A percentile compares a stretch with the other conserved stretches of the same genome.
Evolutionary conservation across 1,140 invertebrate genomes (phyloP).

Genomic region (Drosophila nigrodunni): DNA sequence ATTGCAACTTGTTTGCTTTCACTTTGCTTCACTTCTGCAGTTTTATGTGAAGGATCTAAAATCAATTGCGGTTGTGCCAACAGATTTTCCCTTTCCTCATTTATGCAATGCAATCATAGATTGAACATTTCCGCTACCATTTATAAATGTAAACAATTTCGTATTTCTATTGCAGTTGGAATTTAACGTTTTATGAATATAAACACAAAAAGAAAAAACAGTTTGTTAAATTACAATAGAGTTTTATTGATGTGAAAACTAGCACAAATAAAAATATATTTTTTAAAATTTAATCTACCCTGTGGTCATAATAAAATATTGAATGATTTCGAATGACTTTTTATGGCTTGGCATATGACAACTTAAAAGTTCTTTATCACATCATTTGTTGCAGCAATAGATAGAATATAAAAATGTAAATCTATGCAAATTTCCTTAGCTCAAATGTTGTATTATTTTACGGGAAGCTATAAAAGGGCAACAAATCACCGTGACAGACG

Average conservation of each 20-base stretch:
- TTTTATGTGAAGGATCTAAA: constrained; percentile 38
- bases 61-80: constrained; percentile 33
- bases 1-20: constrained; percentile 39
- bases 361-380: constrained; percentile 27
- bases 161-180: not conserved
- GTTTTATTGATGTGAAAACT: not conserved
- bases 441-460: constrained; percentile 19
- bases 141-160: constrained; percentile 15
- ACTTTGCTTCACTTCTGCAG: constrained; percentile 30
- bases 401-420: constrained; percentile 10
- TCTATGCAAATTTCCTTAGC: constrained; percentile 26
- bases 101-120: not conserved
- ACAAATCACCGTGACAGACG: constrained; percentile 15
- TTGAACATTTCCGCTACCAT: constrained; percentile 10
- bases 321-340: not conserved
- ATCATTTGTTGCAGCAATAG: constrained; percentile 18
- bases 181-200: not conserved
- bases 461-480: constrained; percentile 19
- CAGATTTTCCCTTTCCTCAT: constrained; percentile 22
- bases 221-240: not conserved
- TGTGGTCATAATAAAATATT: not conserved
- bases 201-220: not conserved
- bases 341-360: constrained; percentile 6
- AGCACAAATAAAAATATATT: not conserved
- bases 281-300: too few species aligned